Evolutionary conservation across 2,797 vertebrate species (phyloP), one percentile per base, ranked within the genome.

Genomic region (Parotocinclus haroldoi): DNA sequence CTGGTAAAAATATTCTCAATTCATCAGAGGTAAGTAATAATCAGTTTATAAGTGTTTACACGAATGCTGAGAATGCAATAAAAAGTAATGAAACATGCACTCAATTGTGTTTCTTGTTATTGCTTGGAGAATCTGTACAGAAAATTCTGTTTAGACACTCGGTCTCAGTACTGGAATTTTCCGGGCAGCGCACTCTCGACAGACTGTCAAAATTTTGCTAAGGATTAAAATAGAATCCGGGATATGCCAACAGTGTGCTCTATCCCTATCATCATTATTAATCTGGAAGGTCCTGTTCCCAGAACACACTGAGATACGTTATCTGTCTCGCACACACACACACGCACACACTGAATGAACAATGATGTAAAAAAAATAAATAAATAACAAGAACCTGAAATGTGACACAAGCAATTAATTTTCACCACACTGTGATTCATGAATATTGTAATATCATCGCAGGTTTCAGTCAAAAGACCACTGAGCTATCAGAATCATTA

Each of bases 1-100:
- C 91, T 90, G 85, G 90, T 89, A 88, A 86, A 74, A 76, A 81
- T 51, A 49, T 66, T 17, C 18, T 60, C 52, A 7, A 19, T 67
- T 59, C 14, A 8, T 18, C 37, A 66, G 48, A 49, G 73, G 73
- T 78, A 64, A 74, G 77, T 76, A 9, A 14, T 58, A 12, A 18
- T 17, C 51, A 42, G 38, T 52, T 53, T 69, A 37, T 57, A 45
- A 52, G 14, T 9, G 10, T 42, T 42, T 27, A 27, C 27, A 2
- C 45, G 61, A 72, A 65, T 78, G 57, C 67, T 71, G 63, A 37
- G 46, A 75, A 71, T 76, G 10, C 64, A 88, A 88, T 77, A 86
- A 86, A 88, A 87, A 49, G 75, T 63, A 56, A 69, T 73, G 75
- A 72, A 48, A 68, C 64, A 66, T 68, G 38, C 65, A 75, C 19